These are phyloP conservation scores for Lagocephalus sceleratus DNA, from an alignment of 2,797 vertebrate species.

Conservation along the genomic window DNA sequence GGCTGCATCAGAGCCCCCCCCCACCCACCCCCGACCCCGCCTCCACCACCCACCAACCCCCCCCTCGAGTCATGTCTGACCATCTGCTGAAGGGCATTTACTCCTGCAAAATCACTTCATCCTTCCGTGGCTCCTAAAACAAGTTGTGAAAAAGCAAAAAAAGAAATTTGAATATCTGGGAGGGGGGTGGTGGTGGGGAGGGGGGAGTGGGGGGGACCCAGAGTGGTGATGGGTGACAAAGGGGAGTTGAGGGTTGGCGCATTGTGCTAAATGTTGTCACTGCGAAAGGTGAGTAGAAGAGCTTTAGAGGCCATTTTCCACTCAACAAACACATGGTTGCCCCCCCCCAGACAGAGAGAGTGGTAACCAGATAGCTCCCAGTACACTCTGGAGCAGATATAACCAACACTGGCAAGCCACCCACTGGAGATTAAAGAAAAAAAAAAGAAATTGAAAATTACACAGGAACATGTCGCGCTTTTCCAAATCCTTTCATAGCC, in stretches of 20 bases:
- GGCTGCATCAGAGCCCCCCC: constrained; percentile 28
- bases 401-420: constrained; percentile 59
- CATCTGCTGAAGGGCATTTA: constrained; percentile 82
- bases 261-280: constrained; percentile 80
- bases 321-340: constrained; percentile 67
- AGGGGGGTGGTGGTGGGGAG: neutral
- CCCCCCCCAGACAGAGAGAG: constrained; percentile 20
- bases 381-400: constrained; percentile 52
- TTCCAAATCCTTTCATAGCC: constrained; percentile 10
- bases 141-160: constrained; percentile 69
- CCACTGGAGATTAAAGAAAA: constrained; percentile 43
- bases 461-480: constrained; percentile 36
- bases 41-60: constrained; percentile 11
- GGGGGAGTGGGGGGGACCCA: neutral
- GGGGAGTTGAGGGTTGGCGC: constrained; percentile 22
- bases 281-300: constrained; percentile 78
- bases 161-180: constrained; percentile 50
- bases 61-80: constrained; percentile 63
- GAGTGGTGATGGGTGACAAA: constrained; percentile 38
- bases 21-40: constrained; percentile 1
- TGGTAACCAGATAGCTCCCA: constrained; percentile 61
- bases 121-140: constrained; percentile 62
- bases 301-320: constrained; percentile 79
- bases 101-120: constrained; percentile 78
- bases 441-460: constrained; percentile 44